Evolutionary conservation across 2,888 invertebrate species (phyloP).

Genomic region (Drosophila imparisetae): DNA sequence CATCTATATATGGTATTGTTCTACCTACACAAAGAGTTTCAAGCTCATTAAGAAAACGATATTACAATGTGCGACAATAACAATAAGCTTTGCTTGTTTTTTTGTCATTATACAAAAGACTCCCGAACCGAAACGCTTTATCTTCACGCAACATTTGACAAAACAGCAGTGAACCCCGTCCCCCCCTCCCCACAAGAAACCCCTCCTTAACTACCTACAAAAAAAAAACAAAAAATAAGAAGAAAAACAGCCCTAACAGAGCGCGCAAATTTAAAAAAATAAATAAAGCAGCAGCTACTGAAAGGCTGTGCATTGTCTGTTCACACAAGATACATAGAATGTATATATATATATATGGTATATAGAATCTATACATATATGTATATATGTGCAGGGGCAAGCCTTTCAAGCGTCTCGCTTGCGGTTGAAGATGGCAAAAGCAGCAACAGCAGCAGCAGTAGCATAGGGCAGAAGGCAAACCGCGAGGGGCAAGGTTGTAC

Average conservation of each 20-base stretch:
- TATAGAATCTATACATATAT: neutral
- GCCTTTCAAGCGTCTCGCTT: slow-evolving; percentile 57
- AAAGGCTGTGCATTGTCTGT: slow-evolving; percentile 64
- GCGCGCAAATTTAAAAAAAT: slow-evolving; percentile 9
- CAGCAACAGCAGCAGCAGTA: neutral
- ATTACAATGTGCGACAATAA: slow-evolving; percentile 21
- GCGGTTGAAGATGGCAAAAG: slow-evolving; percentile 31
- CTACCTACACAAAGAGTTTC: slow-evolving; percentile 7
- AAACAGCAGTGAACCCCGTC: slow-evolving; percentile 37
- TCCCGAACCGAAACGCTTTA: slow-evolving; percentile 47
- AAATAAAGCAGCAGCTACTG: slow-evolving; percentile 19
- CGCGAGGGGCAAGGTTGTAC: slow-evolving; percentile 72
- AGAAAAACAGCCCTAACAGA: slow-evolving; percentile 3
- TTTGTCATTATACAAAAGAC: slow-evolving; percentile 31
- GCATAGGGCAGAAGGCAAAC: slow-evolving; percentile 46
- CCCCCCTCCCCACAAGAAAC: neutral
- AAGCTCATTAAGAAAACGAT: slow-evolving; percentile 41
- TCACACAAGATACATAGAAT: slow-evolving; percentile 1
- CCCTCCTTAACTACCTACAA: neutral
- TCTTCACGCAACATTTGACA: slow-evolving; percentile 74
- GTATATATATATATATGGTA: slow-evolving; percentile 6
- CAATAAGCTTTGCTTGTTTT: slow-evolving; percentile 50
- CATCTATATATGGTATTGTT: neutral
- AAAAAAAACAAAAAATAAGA: no score
- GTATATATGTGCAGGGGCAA: slow-evolving; percentile 49